Conservation (phyloP, 2,113 vertebrate species). For the Gavia stellata region DNA sequence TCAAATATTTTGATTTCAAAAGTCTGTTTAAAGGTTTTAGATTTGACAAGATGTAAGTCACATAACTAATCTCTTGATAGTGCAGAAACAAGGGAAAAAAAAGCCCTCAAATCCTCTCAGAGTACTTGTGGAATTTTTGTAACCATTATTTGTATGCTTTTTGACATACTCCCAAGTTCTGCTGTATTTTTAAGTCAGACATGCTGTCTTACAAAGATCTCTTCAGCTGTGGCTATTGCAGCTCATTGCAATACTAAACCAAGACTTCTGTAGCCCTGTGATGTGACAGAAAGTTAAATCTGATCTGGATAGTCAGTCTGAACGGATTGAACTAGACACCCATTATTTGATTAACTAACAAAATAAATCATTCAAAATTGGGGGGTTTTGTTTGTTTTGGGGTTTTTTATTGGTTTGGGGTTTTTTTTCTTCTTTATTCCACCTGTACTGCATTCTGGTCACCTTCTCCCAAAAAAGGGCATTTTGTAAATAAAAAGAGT, state of each 20-base stretch:
- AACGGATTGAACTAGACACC: background rate
- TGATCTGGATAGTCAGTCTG: background rate
- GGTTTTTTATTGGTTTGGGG: fast-evolving
- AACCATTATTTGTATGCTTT: background rate
- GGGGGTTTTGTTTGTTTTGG: fast-evolving
- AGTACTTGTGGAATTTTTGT: background rate
- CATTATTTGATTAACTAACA: background rate
- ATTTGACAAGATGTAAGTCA: slow-evolving; percentile 16
- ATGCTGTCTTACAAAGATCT: background rate
- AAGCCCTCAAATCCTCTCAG: background rate
- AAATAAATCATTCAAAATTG: background rate
- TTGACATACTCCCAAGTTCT: background rate
- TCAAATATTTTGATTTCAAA: slow-evolving; percentile 47
- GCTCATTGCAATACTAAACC: background rate
- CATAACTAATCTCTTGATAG: background rate
- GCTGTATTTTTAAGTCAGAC: slow-evolving; percentile 4
- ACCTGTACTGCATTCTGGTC: background rate
- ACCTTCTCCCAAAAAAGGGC: background rate
- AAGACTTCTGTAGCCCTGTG: background rate
- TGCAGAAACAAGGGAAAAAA: background rate
- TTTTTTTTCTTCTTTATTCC: background rate
- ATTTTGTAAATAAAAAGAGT: background rate
- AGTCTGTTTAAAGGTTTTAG: slow-evolving; percentile 22
- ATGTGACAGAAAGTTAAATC: background rate
- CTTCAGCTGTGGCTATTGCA: background rate